These are phyloP conservation scores for Merops nubicus DNA, from an alignment of 2,113 vertebrate genomes.

Conservation along the genomic window DNA sequence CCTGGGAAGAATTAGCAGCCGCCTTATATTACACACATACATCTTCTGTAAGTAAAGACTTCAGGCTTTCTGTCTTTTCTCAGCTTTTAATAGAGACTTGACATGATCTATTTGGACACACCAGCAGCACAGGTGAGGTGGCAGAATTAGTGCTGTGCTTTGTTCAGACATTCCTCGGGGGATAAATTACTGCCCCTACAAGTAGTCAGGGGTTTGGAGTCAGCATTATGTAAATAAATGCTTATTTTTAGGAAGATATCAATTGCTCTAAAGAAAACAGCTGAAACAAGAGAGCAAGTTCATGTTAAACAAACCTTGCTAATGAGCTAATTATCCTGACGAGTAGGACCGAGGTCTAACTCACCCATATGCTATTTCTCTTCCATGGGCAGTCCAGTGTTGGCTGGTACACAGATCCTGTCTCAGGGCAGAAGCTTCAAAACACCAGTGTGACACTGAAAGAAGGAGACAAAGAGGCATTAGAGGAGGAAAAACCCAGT, in stretches of 20 bases:
- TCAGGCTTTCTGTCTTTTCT: not conserved
- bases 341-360: not conserved
- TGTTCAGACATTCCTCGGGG: not conserved
- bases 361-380: not conserved
- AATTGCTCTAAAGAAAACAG: not conserved
- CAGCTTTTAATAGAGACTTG: not conserved
- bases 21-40: not conserved
- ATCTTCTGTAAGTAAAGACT: slow-evolving; percentile 17
- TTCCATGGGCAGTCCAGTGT: not conserved
- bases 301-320: not conserved
- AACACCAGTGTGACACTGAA: fast-evolving
- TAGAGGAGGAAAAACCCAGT: fast-evolving
- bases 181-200: slow-evolving; percentile 16
- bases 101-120: not conserved
- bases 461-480: not conserved
- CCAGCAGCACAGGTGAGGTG: not conserved
- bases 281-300: not conserved
- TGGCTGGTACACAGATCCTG: fast-evolving
- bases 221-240: slow-evolving; percentile 25
- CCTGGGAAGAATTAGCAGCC: slow-evolving; percentile 40
- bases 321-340: not conserved
- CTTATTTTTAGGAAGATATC: not conserved
- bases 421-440: not conserved
- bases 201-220: not conserved
- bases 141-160: slow-evolving; percentile 19